A percentile compares a stretch with the other conserved stretches of the same genome.
Conservation (phyloP, 2,797 vertebrate species). For the Girardinus metallicus region DNA sequence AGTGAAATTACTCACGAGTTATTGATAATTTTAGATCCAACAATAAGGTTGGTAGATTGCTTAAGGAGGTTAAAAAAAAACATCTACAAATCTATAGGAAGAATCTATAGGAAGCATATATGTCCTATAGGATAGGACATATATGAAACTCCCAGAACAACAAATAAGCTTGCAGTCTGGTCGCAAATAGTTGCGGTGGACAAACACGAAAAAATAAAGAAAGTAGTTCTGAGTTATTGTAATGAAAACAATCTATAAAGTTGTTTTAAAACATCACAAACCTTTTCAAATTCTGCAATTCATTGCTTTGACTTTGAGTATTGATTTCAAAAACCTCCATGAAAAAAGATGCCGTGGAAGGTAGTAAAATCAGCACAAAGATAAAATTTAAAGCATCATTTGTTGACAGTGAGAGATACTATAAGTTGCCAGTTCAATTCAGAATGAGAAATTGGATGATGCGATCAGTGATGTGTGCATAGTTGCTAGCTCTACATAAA, state of each 20-base stretch:
- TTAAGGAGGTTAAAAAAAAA: no score
- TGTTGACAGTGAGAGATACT: neutral
- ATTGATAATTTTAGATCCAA: no score
- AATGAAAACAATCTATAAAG: neutral
- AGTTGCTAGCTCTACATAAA: no score
- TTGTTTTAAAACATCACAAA: neutral
- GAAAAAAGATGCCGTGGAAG: neutral
- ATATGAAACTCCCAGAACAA: no score
- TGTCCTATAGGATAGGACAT: no score
- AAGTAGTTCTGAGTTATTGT: neutral
- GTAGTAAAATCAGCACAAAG: neutral
- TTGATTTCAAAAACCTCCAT: no score
- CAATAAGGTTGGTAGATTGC: no score
- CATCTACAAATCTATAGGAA: no score
- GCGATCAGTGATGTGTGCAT: neutral
- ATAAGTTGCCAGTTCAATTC: neutral
- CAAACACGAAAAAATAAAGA: neutral
- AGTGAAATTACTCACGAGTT: neutral
- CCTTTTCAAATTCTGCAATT: neutral
- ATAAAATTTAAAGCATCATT: neutral
- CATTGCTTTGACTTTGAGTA: neutral
- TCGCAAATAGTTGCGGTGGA: neutral
- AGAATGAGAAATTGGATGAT: neutral
- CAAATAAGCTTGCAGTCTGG: neutral
- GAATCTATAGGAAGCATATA: no score